Evolutionary conservation across 2,888 invertebrate species (phyloP), one percentile per base, ranked within the genome.

Genomic region (Dryocosmus kuriphilus): DNA sequence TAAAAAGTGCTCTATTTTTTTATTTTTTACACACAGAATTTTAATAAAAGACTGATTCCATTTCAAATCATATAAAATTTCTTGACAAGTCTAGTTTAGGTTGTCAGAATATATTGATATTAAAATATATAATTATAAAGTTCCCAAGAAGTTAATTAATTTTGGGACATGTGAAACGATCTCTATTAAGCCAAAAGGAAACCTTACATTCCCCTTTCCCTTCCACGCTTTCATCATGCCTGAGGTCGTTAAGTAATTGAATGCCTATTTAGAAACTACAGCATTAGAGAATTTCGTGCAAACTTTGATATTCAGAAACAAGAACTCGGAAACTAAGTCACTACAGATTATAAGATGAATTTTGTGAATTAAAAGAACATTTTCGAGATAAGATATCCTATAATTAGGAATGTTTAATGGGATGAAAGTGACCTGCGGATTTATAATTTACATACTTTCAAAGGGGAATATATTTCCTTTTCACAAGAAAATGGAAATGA

Each of bases 301-400:
- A 61, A 61, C 27, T 60, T 22, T 27, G 60, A 60, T 24, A 11
- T 61, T 27, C 27, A 61, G 16, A 16, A 61, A 61, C 30, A 27
- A 30, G 16, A 61, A 61, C 30, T 61, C 30, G 77, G 60, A 24
- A 51, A n/a, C n/a, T 51, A n/a, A n/a, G n/a, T 51, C 30, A 74
- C 57, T 51, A 51, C 27, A 35, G 51, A 57, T 41, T 22, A 63
- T 46, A n/a, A 74, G 8, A 57, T 55, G n/a, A 61, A 61, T 61
- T 30, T 61, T 16, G 2, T 6, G 16, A 61, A 61, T 61, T 30
- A 8, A 30, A 30, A 30, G 24, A 7, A 30, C 16, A 27, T 51
- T 51, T 51, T 51, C 51, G n/a, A 51, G 6, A 51, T 51, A 14
- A 51, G 51, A n/a, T 51, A 51, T 51, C 51, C 7, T 51, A n/a